Percentiles rank a stretch among this genome's conserved stretches.
Conservation (phyloP, 2,797 vertebrate genomes). For the Pipistrellus pygmaeus region DNA sequence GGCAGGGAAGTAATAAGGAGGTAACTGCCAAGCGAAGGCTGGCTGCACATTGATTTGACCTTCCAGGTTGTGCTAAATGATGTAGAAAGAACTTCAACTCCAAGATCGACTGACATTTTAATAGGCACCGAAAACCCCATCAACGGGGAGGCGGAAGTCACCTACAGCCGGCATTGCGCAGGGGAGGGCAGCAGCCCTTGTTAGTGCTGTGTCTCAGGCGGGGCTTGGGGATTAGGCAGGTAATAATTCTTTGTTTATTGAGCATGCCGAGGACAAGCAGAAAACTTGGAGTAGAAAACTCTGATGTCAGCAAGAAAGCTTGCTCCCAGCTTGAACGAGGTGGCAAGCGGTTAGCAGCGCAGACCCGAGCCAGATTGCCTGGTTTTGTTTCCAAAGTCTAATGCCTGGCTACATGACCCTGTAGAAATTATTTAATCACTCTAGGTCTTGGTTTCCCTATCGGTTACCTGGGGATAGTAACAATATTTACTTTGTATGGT, state of each 20-base stretch:
- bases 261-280: not conserved
- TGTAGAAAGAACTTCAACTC: slow-evolving; percentile 55
- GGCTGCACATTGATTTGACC: slow-evolving; percentile 3
- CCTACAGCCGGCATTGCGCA: not conserved
- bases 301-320: not conserved
- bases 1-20: not conserved
- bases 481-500: not conserved
- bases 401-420: not conserved
- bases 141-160: not conserved
- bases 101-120: slow-evolving; percentile 52
- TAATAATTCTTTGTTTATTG: not conserved
- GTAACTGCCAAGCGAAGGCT: not conserved
- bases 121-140: not conserved
- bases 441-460: not conserved
- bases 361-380: not conserved
- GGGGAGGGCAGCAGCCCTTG: not conserved
- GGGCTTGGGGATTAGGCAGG: not conserved
- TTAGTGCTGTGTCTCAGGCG: not conserved
- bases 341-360: not conserved
- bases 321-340: not conserved
- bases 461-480: not conserved
- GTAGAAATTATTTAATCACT: not conserved
- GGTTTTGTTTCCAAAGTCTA: not conserved
- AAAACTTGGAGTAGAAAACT: not conserved
- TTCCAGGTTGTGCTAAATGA: slow-evolving; percentile 66